Base-by-base conservation (phyloP, 2,113 vertebrate species). In the Menidia beryllina region DNA sequence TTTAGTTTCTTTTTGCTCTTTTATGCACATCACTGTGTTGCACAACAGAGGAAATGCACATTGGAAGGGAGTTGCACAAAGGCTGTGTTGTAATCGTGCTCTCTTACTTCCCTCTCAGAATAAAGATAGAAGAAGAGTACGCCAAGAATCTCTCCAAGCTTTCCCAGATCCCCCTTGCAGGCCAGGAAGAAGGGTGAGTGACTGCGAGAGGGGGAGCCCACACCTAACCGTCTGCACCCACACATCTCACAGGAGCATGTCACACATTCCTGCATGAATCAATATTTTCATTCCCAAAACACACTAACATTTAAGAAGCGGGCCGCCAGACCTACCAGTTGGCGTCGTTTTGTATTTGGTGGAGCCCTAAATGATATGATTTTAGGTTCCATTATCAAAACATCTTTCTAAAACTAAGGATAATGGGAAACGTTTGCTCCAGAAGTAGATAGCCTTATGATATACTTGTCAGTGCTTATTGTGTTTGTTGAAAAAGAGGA, bases 121-220 rank as follows among this genome's bases (percentile, higher is more conserved):
- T 99, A 95, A 98, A 96, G 92, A 99, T 99, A 82, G 98, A 99
- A 91, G 98, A 99, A 59, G 98, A 99, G 58, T 99, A 99, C 69
- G 96, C 98, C 53, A 99, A 98, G 91, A 99, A 96, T 75, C 93
- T 99, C 41, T 95, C 96, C 64, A 98, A 96, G 88, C 95, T 99
- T 54, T 98, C 98, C 41, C 97, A 98, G 94, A 96, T 95, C 73
- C 96, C 96, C 17, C 88, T 99, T 50, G 98, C 96, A 3, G 92
- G 93, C 39, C 96, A 98, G 86, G 98, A 99, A 75, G 98, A 99
- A 90, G 98, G 98, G 98, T 99, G 92, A 95, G 96, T 94, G 55
- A 68, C 64, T 20, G 56, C 24, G 15, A 38, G 26, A 15, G 23
- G 47, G 34, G 9, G 48, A 59, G 24, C 69, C 45, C 51, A 21